A percentile compares a stretch with the other conserved stretches of the same genome.
Conservation (phyloP, 2,797 vertebrate species). For the Sandelia bainsii region DNA sequence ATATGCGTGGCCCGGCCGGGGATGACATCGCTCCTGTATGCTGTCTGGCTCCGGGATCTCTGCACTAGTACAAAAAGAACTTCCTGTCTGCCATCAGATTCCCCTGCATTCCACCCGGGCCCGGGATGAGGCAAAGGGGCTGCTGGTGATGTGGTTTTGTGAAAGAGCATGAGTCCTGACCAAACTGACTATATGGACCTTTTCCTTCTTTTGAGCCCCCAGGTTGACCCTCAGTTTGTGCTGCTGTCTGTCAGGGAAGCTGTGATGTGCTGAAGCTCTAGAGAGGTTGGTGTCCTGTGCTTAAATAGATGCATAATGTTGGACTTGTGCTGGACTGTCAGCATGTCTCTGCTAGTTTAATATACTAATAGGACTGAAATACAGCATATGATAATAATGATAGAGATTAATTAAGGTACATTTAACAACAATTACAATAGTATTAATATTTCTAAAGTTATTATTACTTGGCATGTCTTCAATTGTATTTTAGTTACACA, state of each 20-base stretch:
- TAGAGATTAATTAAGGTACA: background rate
- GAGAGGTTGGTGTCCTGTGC: constrained; percentile 41
- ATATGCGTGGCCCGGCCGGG: constrained; percentile 82
- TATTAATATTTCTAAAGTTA: background rate
- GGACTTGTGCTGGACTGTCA: constrained; percentile 46
- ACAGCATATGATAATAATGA: background rate
- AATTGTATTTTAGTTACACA: background rate
- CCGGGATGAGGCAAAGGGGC: constrained; percentile 63
- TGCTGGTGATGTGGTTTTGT: constrained; percentile 67
- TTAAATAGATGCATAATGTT: constrained; percentile 42
- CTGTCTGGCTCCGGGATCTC: constrained; percentile 89
- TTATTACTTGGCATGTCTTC: background rate
- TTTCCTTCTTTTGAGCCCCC: constrained; percentile 52
- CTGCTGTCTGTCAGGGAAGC: constrained; percentile 25
- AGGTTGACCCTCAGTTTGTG: constrained; percentile 24
- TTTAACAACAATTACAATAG: background rate
- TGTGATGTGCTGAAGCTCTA: constrained; percentile 32
- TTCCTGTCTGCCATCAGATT: constrained; percentile 83
- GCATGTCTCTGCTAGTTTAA: background rate
- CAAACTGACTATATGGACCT: constrained; percentile 56
- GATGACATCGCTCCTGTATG: constrained; percentile 86
- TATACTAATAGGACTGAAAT: background rate
- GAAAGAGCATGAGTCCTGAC: constrained; percentile 63
- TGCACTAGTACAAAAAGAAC: constrained; percentile 84
- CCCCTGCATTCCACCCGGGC: constrained; percentile 72